Evolutionary conservation across 2,797 vertebrate genomes (phyloP).

Genomic region (Clarias pachynema): DNA sequence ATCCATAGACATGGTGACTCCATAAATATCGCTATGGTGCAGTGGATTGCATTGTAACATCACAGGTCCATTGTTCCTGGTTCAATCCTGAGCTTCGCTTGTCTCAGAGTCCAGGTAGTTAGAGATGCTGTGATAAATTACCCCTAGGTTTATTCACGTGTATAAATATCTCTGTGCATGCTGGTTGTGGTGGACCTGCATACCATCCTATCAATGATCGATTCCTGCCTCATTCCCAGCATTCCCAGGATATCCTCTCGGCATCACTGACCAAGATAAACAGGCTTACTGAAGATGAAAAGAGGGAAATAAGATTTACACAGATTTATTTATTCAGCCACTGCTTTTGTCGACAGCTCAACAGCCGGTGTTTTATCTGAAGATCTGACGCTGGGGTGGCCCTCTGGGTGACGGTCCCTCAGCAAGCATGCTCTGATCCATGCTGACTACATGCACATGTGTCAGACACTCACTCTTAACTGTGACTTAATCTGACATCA

Average conservation of each 20-base stretch:
- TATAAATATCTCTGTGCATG: background rate
- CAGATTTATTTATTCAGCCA: slow-evolving; percentile 12
- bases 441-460: slow-evolving; percentile 39
- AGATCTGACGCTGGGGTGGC: background rate
- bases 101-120: background rate
- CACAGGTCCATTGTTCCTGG: background rate
- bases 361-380: slow-evolving; percentile 20
- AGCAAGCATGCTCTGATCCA: slow-evolving; percentile 48
- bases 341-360: slow-evolving; percentile 8
- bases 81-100: background rate
- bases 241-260: background rate
- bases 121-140: background rate
- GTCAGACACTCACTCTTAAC: slow-evolving; percentile 49
- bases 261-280: background rate
- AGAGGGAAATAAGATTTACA: background rate
- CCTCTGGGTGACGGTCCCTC: slow-evolving; percentile 23
- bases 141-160: background rate
- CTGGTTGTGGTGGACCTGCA: background rate
- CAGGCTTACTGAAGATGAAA: background rate
- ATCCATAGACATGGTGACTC: no score
- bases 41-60: background rate
- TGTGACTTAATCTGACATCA: slow-evolving; percentile 47
- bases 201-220: background rate
- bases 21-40: background rate
- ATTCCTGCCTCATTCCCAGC: background rate